These are phyloP conservation scores for Aleiodes alternator DNA, from an alignment of 2,888 invertebrate species.

Conservation along the genomic window DNA sequence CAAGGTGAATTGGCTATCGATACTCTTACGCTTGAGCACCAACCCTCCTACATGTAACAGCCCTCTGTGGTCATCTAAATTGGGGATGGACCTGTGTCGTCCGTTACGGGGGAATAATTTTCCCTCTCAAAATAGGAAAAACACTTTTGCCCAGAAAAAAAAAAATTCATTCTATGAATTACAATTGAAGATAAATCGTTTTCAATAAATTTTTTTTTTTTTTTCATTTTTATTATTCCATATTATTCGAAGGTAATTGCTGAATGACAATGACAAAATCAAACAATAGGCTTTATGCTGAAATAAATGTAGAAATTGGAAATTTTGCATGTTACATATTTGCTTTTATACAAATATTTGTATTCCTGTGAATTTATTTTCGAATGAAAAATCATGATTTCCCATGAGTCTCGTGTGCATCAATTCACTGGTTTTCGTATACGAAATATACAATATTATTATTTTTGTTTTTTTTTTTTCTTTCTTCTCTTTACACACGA, in stretches of 20 bases:
- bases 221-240: no score
- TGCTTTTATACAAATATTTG: conserved; percentile 8
- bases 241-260: no score
- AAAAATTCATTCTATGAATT: no score
- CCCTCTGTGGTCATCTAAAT: background rate
- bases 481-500: background rate
- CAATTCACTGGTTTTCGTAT: conserved; percentile 4
- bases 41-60: conserved; percentile 51
- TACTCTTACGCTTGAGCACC: conserved; percentile 67
- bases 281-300: no score
- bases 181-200: no score
- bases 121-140: no score
- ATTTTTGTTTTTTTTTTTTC: no score
- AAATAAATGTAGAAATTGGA: background rate
- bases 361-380: conserved; percentile 26
- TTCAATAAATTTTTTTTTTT: no score
- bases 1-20: conserved; percentile 61
- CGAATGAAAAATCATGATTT: conserved; percentile 25
- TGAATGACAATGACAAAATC: no score
- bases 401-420: conserved; percentile 27
- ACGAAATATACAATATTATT: conserved; percentile 17
- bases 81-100: no score
- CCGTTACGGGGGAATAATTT: no score
- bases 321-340: conserved; percentile 24
- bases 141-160: no score